Evolutionary conservation across 2,888 invertebrate species (phyloP).

Genomic region (Saturnia japonica): DNA sequence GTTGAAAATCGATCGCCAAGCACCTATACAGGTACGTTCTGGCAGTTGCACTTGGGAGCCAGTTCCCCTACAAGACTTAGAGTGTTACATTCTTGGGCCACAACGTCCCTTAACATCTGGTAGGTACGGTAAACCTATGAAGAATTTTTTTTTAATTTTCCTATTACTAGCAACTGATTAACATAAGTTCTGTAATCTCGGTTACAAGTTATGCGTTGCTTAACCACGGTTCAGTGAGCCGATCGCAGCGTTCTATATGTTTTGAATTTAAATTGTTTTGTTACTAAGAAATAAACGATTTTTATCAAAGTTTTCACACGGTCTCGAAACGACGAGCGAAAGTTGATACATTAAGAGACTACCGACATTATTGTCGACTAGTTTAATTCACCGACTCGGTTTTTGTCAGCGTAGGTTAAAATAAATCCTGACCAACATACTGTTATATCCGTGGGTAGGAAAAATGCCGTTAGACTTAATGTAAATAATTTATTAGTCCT

Average conservation of each 20-base stretch:
- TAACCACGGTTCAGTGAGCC: not conserved
- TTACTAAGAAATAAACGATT: constrained; percentile 8
- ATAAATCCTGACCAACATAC: too few relatives aligned
- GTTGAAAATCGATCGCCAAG: too few relatives aligned
- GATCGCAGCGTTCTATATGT: constrained; percentile 17
- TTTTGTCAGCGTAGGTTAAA: not conserved
- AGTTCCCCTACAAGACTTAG: too few relatives aligned
- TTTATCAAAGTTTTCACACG: constrained; percentile 14
- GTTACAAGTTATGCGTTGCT: not conserved
- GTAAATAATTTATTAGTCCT: too few relatives aligned
- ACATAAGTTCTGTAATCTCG: constrained; percentile 3
- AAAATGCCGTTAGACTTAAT: too few relatives aligned
- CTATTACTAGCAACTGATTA: not conserved
- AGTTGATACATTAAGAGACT: constrained; percentile 11
- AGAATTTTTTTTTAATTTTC: not conserved
- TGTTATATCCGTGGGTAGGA: too few relatives aligned
- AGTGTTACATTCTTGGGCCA: too few relatives aligned
- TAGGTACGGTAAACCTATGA: not conserved
- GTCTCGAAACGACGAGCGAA: constrained; percentile 4
- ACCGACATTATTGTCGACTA: not conserved
- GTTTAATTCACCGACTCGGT: not conserved
- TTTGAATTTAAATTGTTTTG: constrained; percentile 15
- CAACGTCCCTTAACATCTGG: too few relatives aligned
- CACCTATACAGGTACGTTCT: too few relatives aligned
- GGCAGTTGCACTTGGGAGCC: too few relatives aligned